A percentile compares a stretch with the other conserved stretches of the same genome.
These are phyloP conservation scores for Eristalinus sepulchralis DNA, from an alignment of 2,888 invertebrate species.

Conservation along the genomic window DNA sequence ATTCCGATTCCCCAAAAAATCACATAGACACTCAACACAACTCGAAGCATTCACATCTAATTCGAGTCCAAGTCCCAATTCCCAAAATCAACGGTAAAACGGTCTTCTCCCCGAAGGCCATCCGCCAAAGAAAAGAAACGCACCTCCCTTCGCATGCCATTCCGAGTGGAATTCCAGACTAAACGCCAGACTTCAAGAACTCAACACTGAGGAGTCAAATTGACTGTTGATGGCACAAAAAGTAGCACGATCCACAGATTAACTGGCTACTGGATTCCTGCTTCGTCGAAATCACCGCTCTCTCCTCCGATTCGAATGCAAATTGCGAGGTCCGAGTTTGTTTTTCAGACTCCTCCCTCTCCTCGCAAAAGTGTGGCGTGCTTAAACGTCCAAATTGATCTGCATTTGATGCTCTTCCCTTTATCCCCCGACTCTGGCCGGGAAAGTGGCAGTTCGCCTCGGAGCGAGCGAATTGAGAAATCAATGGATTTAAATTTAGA, in stretches of 20 bases:
- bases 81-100: neutral
- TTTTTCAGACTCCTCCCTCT: conserved; percentile 10
- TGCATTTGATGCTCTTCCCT: neutral
- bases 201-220: conserved; percentile 60
- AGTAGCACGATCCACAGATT: conserved; percentile 57
- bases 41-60: neutral
- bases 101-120: neutral
- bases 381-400: conserved; percentile 18
- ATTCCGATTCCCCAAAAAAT: neutral
- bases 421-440: neutral
- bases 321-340: conserved; percentile 28
- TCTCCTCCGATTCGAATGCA: conserved; percentile 37
- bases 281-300: conserved; percentile 45
- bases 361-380: conserved; percentile 58
- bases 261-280: conserved; percentile 65
- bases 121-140: neutral
- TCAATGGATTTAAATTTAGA: conserved; percentile 67
- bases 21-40: neutral
- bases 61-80: neutral
- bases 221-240: conserved; percentile 55
- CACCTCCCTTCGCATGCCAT: conserved; percentile 41
- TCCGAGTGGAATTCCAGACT: conserved; percentile 64
- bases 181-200: conserved; percentile 33
- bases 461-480: conserved; percentile 47
- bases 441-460: conserved; percentile 16